Conservation (phyloP, 1,140 invertebrate genomes). For the Papilio polytes region DNA sequence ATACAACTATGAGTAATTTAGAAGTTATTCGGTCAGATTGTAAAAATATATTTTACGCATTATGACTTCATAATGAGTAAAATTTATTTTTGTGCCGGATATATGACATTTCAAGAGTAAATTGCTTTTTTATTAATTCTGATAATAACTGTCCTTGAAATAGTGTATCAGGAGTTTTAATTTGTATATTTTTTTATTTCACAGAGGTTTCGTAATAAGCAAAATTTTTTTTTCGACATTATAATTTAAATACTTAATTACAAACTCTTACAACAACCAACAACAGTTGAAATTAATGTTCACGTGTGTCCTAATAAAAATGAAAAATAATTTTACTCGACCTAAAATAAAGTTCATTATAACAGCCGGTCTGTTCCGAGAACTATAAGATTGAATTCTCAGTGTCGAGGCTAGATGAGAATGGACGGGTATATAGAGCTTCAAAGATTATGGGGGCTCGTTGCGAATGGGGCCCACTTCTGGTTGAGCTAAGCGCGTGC, state of each 20-base stretch:
- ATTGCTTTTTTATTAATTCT: background rate
- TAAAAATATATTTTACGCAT: background rate
- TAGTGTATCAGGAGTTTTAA: background rate
- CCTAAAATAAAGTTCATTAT: constrained; percentile 19
- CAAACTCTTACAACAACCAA: background rate
- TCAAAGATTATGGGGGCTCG: background rate
- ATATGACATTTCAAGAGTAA: background rate
- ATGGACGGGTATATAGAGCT: background rate
- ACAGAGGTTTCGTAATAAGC: no score
- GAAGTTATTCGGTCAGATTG: constrained; percentile 23
- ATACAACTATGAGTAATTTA: constrained; percentile 23
- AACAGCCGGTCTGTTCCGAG: background rate
- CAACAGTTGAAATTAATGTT: background rate
- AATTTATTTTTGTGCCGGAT: background rate
- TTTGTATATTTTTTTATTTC: no score
- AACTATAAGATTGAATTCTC: background rate
- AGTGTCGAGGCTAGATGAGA: constrained; percentile 17
- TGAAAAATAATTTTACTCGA: background rate
- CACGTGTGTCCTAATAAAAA: background rate
- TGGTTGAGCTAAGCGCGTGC: background rate
- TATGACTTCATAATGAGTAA: background rate
- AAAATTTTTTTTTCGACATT: no score
- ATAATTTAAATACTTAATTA: background rate
- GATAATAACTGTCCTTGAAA: background rate
- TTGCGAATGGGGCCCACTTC: background rate